Percentiles rank a stretch among this genome's conserved stretches.
These are phyloP conservation scores for Creontiades dilutus DNA, from an alignment of 2,888 invertebrate genomes.

Conservation along the genomic window DNA sequence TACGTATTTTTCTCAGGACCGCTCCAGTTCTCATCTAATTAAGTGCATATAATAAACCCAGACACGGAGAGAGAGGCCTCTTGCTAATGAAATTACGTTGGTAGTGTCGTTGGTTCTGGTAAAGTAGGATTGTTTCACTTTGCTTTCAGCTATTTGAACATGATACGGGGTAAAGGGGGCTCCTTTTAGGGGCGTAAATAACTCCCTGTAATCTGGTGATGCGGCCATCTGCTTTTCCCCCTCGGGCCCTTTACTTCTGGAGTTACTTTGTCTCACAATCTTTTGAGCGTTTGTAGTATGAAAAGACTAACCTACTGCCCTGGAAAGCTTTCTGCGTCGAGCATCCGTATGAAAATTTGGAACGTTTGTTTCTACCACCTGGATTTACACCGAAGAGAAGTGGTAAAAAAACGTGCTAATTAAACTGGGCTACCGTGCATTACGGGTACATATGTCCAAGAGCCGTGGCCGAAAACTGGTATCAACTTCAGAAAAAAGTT, in stretches of 20 bases:
- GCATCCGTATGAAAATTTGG: conserved; percentile 9
- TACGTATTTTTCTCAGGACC: conserved; percentile 1
- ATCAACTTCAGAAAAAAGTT: no score
- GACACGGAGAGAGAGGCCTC: conserved; percentile 32
- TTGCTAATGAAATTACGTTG: conserved; percentile 47
- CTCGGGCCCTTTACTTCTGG: conserved; percentile 13
- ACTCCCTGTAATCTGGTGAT: conserved; percentile 44
- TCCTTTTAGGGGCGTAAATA: conserved; percentile 31
- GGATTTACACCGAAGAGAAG: not conserved
- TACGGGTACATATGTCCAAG: no score
- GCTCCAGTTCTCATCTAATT: conserved; percentile 37
- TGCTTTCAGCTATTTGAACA: conserved; percentile 50
- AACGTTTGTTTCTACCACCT: conserved; percentile 2
- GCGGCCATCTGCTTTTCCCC: conserved; percentile 34
- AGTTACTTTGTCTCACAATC: conserved; percentile 22
- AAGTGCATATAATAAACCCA: conserved; percentile 46
- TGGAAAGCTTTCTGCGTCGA: conserved; percentile 21
- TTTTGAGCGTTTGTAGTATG: not conserved
- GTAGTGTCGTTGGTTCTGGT: not conserved
- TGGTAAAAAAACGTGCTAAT: not conserved
- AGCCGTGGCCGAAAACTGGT: no score
- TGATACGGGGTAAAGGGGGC: not conserved
- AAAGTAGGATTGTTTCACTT: conserved; percentile 40
- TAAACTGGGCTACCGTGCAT: no score
- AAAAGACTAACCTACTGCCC: conserved; percentile 21